Evolutionary conservation across 2,797 vertebrate species (phyloP).

Genomic region (Acridotheres tristis): DNA sequence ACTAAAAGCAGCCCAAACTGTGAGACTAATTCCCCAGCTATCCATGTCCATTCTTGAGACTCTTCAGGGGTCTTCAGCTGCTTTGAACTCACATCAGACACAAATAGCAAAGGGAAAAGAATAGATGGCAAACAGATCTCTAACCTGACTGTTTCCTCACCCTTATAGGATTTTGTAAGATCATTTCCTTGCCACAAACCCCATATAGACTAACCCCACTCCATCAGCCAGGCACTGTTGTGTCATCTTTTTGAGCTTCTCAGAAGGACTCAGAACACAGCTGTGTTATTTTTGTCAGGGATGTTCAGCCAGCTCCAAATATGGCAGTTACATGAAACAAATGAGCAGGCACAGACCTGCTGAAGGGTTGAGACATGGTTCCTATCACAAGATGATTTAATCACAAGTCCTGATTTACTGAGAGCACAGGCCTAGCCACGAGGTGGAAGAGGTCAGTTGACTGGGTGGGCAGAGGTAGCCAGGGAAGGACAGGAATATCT

Average conservation of each 20-base stretch:
- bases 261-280: not conserved
- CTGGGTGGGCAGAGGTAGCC: not conserved
- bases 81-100: not conserved
- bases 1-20: not conserved
- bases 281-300: not conserved
- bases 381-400: not conserved
- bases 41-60: not conserved
- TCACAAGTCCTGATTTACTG: not conserved
- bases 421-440: not conserved
- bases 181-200: not conserved
- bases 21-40: not conserved
- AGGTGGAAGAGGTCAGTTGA: not conserved
- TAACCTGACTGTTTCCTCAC: not conserved
- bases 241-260: not conserved
- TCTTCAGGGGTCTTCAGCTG: not conserved
- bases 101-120: not conserved
- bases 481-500: not conserved
- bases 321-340: not conserved
- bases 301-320: not conserved
- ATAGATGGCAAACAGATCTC: not conserved
- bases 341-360: not conserved
- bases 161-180: not conserved
- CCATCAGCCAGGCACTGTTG: not conserved
- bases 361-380: not conserved
- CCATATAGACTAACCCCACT: not conserved